phyloP scores from a whole-genome alignment of 1,140 invertebrate genomes.

The Scaptomyza pallida region DNA sequence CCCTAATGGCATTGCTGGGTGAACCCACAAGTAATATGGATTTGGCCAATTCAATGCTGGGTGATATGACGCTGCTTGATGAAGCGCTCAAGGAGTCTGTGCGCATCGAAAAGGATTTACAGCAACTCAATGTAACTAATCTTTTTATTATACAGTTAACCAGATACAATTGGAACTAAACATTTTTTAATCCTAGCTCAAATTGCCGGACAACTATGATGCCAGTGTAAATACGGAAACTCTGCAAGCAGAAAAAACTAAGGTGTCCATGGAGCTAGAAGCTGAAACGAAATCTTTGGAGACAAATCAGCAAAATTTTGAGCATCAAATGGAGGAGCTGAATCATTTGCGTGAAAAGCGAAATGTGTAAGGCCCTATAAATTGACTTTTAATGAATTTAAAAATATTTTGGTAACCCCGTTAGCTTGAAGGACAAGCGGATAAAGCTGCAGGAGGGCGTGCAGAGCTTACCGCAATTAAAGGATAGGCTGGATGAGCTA shows the following conservation, averaged over 20 bases:
- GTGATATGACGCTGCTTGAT: conserved; percentile 88
- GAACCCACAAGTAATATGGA: conserved; percentile 86
- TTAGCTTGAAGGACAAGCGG: conserved; percentile 69
- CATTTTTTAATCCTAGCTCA: conserved; percentile 31
- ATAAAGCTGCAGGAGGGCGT: conserved; percentile 81
- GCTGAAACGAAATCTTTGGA: conserved; percentile 80
- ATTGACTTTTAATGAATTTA: background rate
- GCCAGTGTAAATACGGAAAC: conserved; percentile 64
- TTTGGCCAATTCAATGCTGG: conserved; percentile 86
- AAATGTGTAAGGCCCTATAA: conserved; percentile 42
- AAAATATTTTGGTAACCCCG: background rate
- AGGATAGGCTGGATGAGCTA: conserved; percentile 60
- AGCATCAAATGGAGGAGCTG: conserved; percentile 81
- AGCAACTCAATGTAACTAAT: conserved; percentile 48
- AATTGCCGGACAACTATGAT: conserved; percentile 69
- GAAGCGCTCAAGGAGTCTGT: conserved; percentile 86
- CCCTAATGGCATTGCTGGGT: conserved; percentile 84
- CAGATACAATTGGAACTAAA: background rate
- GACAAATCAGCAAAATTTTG: conserved; percentile 85
- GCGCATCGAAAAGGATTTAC: conserved; percentile 66
- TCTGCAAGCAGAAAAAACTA: conserved; percentile 69
- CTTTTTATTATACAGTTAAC: background rate
- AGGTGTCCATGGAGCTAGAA: conserved; percentile 68
- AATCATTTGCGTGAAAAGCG: conserved; percentile 67
- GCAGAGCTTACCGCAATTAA: conserved; percentile 80